phyloP scores from a whole-genome alignment of 1,140 invertebrate species.

The Bombus terrestris region DNA sequence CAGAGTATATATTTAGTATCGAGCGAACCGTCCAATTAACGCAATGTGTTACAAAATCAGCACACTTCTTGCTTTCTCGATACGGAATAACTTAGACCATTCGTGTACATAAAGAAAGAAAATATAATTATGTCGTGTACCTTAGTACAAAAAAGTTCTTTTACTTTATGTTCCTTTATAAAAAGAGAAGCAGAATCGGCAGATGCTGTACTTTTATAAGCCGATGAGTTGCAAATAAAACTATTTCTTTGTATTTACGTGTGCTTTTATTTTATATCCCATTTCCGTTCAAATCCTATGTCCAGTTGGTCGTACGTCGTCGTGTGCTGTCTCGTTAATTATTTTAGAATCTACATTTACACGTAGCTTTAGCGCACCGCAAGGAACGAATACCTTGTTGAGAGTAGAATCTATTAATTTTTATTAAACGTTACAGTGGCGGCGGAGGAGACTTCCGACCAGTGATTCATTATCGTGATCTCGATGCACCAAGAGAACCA shows the following conservation, averaged over 20 bases:
- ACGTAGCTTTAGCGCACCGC: neutral
- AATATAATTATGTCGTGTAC: neutral
- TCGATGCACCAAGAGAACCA: slow-evolving; percentile 94
- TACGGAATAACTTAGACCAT: neutral
- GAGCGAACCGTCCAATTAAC: neutral
- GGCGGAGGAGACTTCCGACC: slow-evolving; percentile 90
- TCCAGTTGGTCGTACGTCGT: slow-evolving; percentile 73
- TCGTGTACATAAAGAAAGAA: slow-evolving; percentile 12
- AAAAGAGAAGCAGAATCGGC: slow-evolving; percentile 35
- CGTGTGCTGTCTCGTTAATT: neutral
- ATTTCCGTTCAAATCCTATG: slow-evolving; percentile 66
- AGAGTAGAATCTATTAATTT: slow-evolving; percentile 39
- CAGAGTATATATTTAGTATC: neutral
- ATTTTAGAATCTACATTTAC: neutral
- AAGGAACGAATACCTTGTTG: neutral
- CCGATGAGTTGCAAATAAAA: slow-evolving; percentile 73
- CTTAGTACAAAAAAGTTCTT: neutral
- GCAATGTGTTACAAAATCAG: slow-evolving; percentile 65
- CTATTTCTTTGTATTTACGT: slow-evolving; percentile 66
- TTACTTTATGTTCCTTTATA: neutral
- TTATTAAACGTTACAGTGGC: slow-evolving; percentile 83
- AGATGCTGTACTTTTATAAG: slow-evolving; percentile 58
- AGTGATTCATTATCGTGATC: slow-evolving; percentile 94
- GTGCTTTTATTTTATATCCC: slow-evolving; percentile 75
- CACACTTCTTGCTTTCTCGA: slow-evolving; percentile 28